Evolutionary conservation across 2,113 vertebrate genomes (phyloP), one percentile per base, ranked within the genome.

Genomic region (Eublepharis macularius): DNA sequence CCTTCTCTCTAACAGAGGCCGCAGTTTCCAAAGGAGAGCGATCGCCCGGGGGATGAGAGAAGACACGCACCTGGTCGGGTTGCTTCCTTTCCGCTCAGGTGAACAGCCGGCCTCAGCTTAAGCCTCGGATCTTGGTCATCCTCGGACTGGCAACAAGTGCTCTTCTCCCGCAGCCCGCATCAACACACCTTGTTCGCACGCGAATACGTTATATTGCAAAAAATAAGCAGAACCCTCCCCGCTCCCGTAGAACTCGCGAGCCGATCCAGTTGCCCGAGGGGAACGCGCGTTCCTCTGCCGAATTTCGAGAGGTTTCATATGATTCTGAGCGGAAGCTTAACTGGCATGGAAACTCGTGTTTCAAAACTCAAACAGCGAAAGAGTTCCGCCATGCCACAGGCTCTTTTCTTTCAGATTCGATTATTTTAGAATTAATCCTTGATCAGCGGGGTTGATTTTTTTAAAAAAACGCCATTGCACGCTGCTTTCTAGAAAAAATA

Each of bases 111-210:
- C 43, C 36, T 32, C 68, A 2, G 21, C 32, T 41, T 17, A 24
- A 70, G n/a, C 2, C 70, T 10, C 21, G 11, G 65, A 47, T 3
- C 36, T 29, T 24, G 8, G 34, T 39, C 60, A 89, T 36, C 73
- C 83, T 12, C 32, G 81, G 84, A 68, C 73, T 68, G 91, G 95
- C 96, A 96, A 96, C 96, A 97, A 96, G 96, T 97, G 95, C 92
- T 12, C 89, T 45, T 49, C 78, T 70, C 47, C 47, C 13, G 19
- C 32, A 24, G 36, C 36, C 36, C 51, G 87, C 88, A 73, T 80
- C 83, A 34, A 88, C 79, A 78, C 10, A 19, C 10, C 54, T 34
- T 24, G 54, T 65, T 80, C 21, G 14, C 21, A 43, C 14, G 13
- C 29, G 6, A 13, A 13, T n/a, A n/a, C n/a, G n/a, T 43, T 65